These are phyloP conservation scores for Troides aeacus DNA, from an alignment of 2,888 invertebrate species.

Conservation along the genomic window DNA sequence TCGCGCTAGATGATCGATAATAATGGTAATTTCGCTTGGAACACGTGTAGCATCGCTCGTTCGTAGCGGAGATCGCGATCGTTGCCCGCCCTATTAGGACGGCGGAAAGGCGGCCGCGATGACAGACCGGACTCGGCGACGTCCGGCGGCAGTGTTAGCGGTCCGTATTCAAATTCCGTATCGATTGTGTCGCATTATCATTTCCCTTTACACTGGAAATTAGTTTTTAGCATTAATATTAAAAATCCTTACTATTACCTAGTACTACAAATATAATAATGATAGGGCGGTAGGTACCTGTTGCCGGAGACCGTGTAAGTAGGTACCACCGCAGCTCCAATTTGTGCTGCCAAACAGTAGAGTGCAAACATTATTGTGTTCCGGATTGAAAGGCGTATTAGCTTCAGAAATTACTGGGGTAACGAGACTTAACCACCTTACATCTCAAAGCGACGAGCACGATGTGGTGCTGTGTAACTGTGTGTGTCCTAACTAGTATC, in stretches of 20 bases:
- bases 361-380: too few species aligned
- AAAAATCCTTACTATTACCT: not conserved
- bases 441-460: too few species aligned
- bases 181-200: constrained; percentile 8
- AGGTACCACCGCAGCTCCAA: too few species aligned
- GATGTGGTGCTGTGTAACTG: too few species aligned
- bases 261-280: not conserved
- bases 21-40: constrained; percentile 75
- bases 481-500: too few species aligned
- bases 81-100: constrained; percentile 69
- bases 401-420: too few species aligned
- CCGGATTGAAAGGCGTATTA: too few species aligned
- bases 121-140: constrained; percentile 56
- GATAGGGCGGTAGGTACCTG: too few species aligned
- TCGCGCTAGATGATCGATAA: constrained; percentile 77
- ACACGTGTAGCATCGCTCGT: constrained; percentile 75
- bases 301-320: too few species aligned
- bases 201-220: not conserved
- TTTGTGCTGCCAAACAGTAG: too few species aligned
- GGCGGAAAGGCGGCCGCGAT: constrained; percentile 57
- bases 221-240: not conserved
- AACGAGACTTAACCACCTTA: too few species aligned
- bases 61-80: constrained; percentile 65
- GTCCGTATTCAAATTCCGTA: constrained; percentile 20
- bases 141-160: constrained; percentile 10